Evolutionary conservation across 1,140 invertebrate genomes (phyloP).

Genomic region (Lineus longissimus): DNA sequence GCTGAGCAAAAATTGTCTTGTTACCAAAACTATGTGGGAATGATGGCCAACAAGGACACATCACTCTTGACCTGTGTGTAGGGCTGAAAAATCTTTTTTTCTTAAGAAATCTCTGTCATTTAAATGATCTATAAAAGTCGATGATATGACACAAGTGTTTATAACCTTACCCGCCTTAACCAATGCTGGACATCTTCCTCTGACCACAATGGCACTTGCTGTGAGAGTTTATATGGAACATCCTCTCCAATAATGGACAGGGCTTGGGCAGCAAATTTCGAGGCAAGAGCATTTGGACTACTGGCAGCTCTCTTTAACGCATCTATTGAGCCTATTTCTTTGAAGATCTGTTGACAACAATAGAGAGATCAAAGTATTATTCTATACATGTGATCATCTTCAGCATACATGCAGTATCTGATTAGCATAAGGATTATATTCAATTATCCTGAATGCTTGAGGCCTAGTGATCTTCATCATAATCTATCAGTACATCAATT

Average conservation of each 20-base stretch:
- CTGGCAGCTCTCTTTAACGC: conserved; percentile 94
- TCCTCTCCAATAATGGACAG: conserved; percentile 92
- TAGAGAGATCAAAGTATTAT: conserved; percentile 2
- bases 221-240: conserved; percentile 93
- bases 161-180: conserved; percentile 74
- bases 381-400: no score
- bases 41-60: no score
- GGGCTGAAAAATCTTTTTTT: no score
- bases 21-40: no score
- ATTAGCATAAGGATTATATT: not conserved
- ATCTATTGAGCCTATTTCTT: conserved; percentile 91
- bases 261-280: conserved; percentile 94
- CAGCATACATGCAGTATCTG: not conserved
- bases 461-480: no score
- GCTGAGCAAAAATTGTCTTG: no score
- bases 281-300: conserved; percentile 95
- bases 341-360: conserved; percentile 69
- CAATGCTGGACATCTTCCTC: conserved; percentile 94
- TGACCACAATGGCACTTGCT: conserved; percentile 97
- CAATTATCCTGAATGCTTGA: no score
- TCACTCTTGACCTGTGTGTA: no score
- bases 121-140: no score
- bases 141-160: no score
- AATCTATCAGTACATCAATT: no score
- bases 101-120: no score